A percentile compares a stretch with the other conserved stretches of the same genome.
phyloP scores from a whole-genome alignment of 2,113 vertebrate genomes.

The Romanogobio albipinnatus region DNA sequence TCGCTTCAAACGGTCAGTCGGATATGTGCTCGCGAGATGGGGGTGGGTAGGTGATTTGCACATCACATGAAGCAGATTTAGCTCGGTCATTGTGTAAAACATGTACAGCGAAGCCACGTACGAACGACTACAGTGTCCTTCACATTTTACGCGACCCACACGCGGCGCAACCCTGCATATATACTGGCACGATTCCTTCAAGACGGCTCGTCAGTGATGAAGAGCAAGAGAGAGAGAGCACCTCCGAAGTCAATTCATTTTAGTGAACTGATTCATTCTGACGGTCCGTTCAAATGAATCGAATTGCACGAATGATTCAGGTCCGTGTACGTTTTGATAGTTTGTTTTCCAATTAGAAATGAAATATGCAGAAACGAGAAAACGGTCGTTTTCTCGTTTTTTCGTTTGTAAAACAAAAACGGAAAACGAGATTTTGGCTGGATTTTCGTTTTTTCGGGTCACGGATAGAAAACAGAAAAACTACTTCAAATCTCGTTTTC shows the following conservation, averaged over 20 bases:
- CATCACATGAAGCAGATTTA: constrained; percentile 44
- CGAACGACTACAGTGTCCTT: neutral
- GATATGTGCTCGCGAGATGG: neutral
- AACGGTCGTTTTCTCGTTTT: too few relatives aligned
- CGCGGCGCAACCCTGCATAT: neutral
- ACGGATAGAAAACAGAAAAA: too few relatives aligned
- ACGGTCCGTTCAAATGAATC: neutral
- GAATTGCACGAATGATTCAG: neutral
- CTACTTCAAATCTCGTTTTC: too few relatives aligned
- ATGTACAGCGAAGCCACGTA: neutral
- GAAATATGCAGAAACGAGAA: too few relatives aligned
- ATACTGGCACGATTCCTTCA: neutral
- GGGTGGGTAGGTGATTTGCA: constrained; percentile 9
- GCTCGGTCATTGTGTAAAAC: neutral
- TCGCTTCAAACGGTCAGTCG: neutral
- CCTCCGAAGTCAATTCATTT: neutral
- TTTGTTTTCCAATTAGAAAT: too few relatives aligned
- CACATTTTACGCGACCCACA: neutral
- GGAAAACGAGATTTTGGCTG: too few relatives aligned
- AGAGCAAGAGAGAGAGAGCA: neutral
- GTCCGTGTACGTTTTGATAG: too few relatives aligned
- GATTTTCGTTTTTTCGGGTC: too few relatives aligned
- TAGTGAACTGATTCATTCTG: neutral
- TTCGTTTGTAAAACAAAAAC: too few relatives aligned
- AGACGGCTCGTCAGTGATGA: neutral